Conservation (phyloP, 2,888 invertebrate genomes). For the Agrotis ipsilon region DNA sequence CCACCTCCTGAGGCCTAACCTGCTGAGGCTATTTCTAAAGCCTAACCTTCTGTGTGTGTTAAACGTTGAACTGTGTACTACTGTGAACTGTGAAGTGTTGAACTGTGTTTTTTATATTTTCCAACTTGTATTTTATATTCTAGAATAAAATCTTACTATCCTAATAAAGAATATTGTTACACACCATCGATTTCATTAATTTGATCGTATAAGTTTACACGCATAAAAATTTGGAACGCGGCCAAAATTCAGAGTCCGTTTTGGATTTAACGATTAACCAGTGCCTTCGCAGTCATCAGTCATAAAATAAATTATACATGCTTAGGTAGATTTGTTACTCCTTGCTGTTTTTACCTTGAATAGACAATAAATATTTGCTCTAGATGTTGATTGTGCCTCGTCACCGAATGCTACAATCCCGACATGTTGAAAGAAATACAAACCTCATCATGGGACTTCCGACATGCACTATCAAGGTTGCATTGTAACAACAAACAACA, state of each 20-base stretch:
- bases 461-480: conserved; percentile 30
- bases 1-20: no score
- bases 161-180: no score
- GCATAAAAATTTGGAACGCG: conserved; percentile 68
- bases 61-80: no score
- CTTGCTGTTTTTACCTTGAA: conserved; percentile 31
- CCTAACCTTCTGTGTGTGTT: no score
- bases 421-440: conserved; percentile 26
- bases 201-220: conserved; percentile 58
- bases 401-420: conserved; percentile 11
- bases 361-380: conserved; percentile 24
- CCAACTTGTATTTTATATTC: no score
- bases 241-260: conserved; percentile 66
- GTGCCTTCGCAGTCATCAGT: conserved; percentile 60
- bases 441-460: conserved; percentile 18
- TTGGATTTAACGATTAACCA: conserved; percentile 68
- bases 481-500: conserved; percentile 31
- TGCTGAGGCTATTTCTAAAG: no score
- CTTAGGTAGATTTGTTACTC: conserved; percentile 57
- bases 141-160: no score
- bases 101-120: no score
- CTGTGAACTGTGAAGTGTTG: no score
- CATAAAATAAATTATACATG: conserved; percentile 67
- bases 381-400: conserved; percentile 12
- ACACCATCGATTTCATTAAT: conserved; percentile 62